These are phyloP conservation scores for Chiridota heheva DNA, from an alignment of 35 echinoderm and acorn worm genomes.

Conservation along the genomic window DNA sequence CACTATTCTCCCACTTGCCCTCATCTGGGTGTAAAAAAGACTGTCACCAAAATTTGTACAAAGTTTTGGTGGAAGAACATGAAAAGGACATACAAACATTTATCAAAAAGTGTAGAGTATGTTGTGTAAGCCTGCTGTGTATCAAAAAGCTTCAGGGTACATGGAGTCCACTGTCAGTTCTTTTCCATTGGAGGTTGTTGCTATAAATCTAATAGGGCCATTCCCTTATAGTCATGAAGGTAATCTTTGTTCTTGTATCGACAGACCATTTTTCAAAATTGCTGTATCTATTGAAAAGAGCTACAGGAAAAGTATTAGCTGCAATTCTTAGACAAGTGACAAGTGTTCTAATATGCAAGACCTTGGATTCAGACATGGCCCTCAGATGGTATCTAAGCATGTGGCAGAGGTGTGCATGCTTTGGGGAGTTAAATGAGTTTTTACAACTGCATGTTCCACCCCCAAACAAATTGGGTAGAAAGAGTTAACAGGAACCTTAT, in stretches of 20 bases:
- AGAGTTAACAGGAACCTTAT: conserved; percentile 11
- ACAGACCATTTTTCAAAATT: conserved; percentile 16
- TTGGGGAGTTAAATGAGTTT: neutral
- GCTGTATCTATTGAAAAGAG: conserved; percentile 4
- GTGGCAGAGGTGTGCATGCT: conserved; percentile 8
- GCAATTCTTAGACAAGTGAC: neutral
- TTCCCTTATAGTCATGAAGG: conserved; percentile 26
- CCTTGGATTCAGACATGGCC: neutral
- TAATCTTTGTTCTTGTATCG: conserved; percentile 4
- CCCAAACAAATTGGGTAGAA: neutral
- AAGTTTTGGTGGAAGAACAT: conserved; percentile 28
- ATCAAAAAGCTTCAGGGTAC: neutral
- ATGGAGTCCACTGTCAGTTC: conserved; percentile 4
- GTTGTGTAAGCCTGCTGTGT: conserved; percentile 23
- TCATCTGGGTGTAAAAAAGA: neutral
- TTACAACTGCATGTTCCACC: neutral
- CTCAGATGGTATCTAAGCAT: neutral
- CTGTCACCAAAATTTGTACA: neutral
- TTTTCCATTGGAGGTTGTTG: neutral
- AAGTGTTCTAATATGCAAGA: neutral
- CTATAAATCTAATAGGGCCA: conserved; percentile 31
- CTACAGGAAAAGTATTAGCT: neutral
- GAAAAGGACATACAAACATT: neutral
- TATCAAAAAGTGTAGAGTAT: conserved; percentile 8
- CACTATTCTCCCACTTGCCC: neutral